phyloP scores from a whole-genome alignment of 2,888 invertebrate species.

The Lepidocyrtoides sp. region DNA sequence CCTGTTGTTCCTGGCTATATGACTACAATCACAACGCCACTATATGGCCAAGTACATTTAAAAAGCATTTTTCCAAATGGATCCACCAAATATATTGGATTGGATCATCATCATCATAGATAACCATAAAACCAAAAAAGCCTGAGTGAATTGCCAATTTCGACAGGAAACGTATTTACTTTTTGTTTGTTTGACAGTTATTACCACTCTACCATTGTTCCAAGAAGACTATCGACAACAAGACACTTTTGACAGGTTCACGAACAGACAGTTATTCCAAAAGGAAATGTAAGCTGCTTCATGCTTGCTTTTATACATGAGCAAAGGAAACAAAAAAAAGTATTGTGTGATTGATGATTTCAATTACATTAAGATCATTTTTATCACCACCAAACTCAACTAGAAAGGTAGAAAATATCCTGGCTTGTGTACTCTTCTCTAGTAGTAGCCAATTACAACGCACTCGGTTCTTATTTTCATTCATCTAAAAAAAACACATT shows the following conservation, averaged over 20 bases:
- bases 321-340: too few relatives aligned
- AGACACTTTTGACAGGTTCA: background rate
- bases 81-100: background rate
- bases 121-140: background rate
- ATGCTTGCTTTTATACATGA: too few relatives aligned
- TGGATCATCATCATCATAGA: conserved; percentile 37
- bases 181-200: conserved; percentile 14
- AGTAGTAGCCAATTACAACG: too few relatives aligned
- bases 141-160: conserved; percentile 11
- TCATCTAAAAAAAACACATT: too few relatives aligned
- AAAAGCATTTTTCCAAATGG: background rate
- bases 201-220: too few relatives aligned
- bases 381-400: background rate
- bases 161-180: background rate
- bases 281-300: too few relatives aligned
- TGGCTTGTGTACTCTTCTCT: too few relatives aligned
- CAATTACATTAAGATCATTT: background rate
- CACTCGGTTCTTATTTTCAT: too few relatives aligned
- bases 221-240: too few relatives aligned
- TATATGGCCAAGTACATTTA: background rate
- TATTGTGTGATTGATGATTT: background rate
- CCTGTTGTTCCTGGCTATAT: background rate
- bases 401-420: background rate
- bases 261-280: background rate
- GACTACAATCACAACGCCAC: background rate